Percentiles rank a stretch among this genome's conserved stretches.
phyloP scores from a whole-genome alignment of 2,113 vertebrate species.

The Brachyhypopomus occidentalis region DNA sequence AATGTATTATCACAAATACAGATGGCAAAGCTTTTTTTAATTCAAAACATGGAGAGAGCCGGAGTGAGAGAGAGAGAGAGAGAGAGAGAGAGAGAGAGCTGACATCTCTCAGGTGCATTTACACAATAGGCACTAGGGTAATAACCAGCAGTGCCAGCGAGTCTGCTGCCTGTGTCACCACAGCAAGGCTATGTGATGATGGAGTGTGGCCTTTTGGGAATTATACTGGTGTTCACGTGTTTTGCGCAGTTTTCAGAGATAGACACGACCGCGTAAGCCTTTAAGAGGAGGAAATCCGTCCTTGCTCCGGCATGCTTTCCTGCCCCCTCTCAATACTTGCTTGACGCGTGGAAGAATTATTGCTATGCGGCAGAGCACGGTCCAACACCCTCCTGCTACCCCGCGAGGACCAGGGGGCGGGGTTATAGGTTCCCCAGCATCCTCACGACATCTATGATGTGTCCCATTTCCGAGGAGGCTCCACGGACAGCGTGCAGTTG shows the following conservation, averaged over 20 bases:
- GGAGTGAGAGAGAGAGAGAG: too few species aligned
- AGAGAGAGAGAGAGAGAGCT: not conserved
- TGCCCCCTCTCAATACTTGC: not conserved
- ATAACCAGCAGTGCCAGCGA: not conserved
- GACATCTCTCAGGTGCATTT: not conserved
- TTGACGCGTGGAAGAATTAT: slow-evolving; percentile 17
- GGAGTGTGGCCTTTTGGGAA: too few species aligned
- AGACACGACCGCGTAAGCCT: too few species aligned
- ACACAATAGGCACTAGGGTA: not conserved
- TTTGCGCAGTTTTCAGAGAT: too few species aligned
- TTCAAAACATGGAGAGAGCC: not conserved
- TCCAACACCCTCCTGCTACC: slow-evolving; percentile 3
- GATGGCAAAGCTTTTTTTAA: not conserved
- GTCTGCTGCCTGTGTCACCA: too few species aligned
- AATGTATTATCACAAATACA: not conserved
- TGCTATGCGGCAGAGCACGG: not conserved
- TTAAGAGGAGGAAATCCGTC: too few species aligned
- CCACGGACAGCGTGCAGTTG: not conserved
- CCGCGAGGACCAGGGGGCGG: slow-evolving; percentile 3
- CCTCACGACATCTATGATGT: not conserved
- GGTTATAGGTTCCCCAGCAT: slow-evolving; percentile 25
- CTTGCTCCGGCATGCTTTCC: too few species aligned
- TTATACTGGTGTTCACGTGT: too few species aligned
- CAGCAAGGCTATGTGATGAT: too few species aligned
- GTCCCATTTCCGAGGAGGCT: not conserved